Base-by-base conservation (phyloP, 1,140 invertebrate species). In the Belonocnema kinseyi region DNA sequence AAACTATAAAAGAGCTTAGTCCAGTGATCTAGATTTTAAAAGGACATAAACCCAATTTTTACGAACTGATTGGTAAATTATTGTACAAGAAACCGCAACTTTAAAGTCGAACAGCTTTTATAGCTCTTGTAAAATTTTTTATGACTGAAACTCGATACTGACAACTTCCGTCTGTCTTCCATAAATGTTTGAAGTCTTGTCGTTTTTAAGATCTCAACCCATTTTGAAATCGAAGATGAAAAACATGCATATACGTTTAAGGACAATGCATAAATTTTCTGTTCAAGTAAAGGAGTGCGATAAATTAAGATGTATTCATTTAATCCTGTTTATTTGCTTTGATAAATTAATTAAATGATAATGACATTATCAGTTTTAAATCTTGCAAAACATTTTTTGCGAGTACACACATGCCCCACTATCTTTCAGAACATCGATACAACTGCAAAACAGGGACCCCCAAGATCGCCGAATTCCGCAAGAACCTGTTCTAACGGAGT, bases 401-500 rank as follows among this genome's bases (percentile, higher is more conserved):
- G 40, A n/a, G 61, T n/a, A 33, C 40, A 66, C 26, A 26, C 56
- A 58, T 58, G 13, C 10, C 26, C 19, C 14, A 26, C 19, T 58
- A 58, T 58, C 17, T n/a, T 21, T 58, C 13, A 13, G 26, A 14
- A 16, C 12, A 16, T 66, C 2, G 26, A 66, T 16, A 46, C 14
- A 40, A 13, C 40, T 46, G 33, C 26, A 33, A 66, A 46, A 26
- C 33, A 66, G n/a, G 61, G 33, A 66, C 40, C 61, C 26, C 40
- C n/a, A 66, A 66, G 61, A 66, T 46, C 61, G 26, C 61, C 33
- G 61, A 66, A 66, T 66, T 40, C 61, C 33, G 10, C 46, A 66
- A 66, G 61, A 66, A 66, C 61, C 61, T 66, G 61, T 66, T 66
- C 61, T 66, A 66, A 66, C 61, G 61, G 61, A 66, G 12, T 46